Conservation (phyloP, 2,797 vertebrate species). For the Oryzias dopingdopingensis region DNA sequence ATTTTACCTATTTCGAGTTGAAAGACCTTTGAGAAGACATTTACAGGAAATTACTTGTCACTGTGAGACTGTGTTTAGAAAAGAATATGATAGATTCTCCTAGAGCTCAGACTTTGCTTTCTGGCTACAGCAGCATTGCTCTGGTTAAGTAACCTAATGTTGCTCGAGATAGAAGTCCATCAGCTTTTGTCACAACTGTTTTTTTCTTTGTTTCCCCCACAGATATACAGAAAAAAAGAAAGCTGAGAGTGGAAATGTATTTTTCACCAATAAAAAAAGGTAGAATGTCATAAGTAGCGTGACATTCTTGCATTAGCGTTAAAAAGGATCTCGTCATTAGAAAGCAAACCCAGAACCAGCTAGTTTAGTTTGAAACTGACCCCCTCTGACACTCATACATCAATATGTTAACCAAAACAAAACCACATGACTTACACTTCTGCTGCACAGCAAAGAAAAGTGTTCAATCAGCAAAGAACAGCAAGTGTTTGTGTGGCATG, state of each 20-base stretch:
- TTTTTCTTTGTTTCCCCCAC: background rate
- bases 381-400: slow-evolving; percentile 6
- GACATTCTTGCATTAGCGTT: background rate
- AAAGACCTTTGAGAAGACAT: slow-evolving; percentile 35
- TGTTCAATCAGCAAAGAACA: slow-evolving; percentile 6
- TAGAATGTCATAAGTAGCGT: no score
- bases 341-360: background rate
- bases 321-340: background rate
- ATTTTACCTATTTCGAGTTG: slow-evolving; percentile 27
- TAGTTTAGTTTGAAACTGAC: background rate
- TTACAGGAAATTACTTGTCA: slow-evolving; percentile 60
- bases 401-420: slow-evolving; percentile 59
- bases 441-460: slow-evolving; percentile 20
- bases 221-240: background rate
- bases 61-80: slow-evolving; percentile 49
- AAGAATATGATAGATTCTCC: slow-evolving; percentile 45
- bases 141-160: background rate
- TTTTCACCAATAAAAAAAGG: no score
- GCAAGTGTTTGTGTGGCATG: no score
- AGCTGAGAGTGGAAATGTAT: no score
- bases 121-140: slow-evolving; percentile 20
- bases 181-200: slow-evolving; percentile 1
- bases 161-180: background rate
- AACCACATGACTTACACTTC: slow-evolving; percentile 58
- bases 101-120: slow-evolving; percentile 33